Evolutionary conservation across 2,888 invertebrate genomes (phyloP), one percentile per base, ranked within the genome.

Genomic region (Gari tellinella): DNA sequence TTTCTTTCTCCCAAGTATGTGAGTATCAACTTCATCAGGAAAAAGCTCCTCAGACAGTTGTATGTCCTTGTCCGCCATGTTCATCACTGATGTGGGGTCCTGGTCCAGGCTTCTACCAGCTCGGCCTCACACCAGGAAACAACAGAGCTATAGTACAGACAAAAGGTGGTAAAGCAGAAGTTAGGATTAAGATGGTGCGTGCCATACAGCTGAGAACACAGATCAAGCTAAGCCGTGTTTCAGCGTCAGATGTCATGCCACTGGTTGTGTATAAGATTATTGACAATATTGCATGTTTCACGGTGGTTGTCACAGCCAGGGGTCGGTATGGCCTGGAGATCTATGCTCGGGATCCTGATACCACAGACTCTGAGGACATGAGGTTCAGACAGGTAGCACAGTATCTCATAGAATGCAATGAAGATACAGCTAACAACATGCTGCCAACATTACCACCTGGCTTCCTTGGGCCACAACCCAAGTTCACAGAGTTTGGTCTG

Each of bases 21-120:
- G 83, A 84, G 57, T 84, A 82, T 38, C 69, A 73, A 49, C 56
- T 84, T 12, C 40, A 73, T n/a, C 83, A 84, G 52, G 79, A 81
- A 17, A 77, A 72, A 14, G 68, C 75, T 2, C 67, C 78, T 5
- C 55, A 65, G 19, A 67, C 57, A 21, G 58, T 62, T 10, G 67
- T 79, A 1, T 73, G 61, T 37, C 84, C 84, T 7, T 84, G 76
- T 48, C 84, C 84, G 14, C 84, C 82, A 26, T 84, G 84, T 66
- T 79, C 84, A 0, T 84, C 82, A n/a, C 72, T 82, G 14, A 80
- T 75, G 68, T 84, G 84, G 84, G 84, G 84, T 23, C 81, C 82
- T 3, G 82, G 79, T 14, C 72, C 81, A 19, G 81, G 82, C 12
- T 84, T 84, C 53, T 77, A 82, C 52, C 81, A 82, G 53, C 79